phyloP scores from a whole-genome alignment of 2,888 invertebrate species.

The Euphydryas editha region DNA sequence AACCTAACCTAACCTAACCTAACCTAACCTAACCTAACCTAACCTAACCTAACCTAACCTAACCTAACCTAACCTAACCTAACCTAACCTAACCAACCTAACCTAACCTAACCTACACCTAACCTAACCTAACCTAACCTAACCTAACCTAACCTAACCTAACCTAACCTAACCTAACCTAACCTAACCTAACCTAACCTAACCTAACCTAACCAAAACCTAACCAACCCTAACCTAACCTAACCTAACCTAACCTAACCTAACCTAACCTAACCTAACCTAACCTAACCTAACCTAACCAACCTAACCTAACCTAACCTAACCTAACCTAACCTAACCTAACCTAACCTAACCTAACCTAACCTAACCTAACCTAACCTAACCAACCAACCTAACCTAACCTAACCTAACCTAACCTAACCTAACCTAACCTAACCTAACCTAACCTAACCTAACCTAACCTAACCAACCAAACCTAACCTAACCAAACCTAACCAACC shows the following conservation, averaged over 20 bases:
- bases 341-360: slow-evolving; percentile 11
- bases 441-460: slow-evolving; percentile 3
- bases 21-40: slow-evolving; percentile 7
- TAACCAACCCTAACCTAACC: too few species aligned
- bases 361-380: slow-evolving; percentile 4
- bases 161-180: too few species aligned
- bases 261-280: too few species aligned
- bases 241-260: too few species aligned
- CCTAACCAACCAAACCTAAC: slow-evolving; percentile 5
- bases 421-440: slow-evolving; percentile 6
- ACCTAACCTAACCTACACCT: slow-evolving; percentile 15
- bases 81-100: slow-evolving; percentile 4
- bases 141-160: too few species aligned
- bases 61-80: slow-evolving; percentile 5
- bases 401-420: background rate
- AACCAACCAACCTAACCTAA: too few species aligned
- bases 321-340: slow-evolving; percentile 18
- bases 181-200: too few species aligned
- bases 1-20: slow-evolving; percentile 4
- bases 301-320: slow-evolving; percentile 11
- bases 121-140: background rate
- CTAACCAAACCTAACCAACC: slow-evolving; percentile 7
- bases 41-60: slow-evolving; percentile 7
- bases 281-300: slow-evolving; percentile 10
- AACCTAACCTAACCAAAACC: too few species aligned